These are phyloP conservation scores for Papilio protenor DNA, from an alignment of 2,888 invertebrate species.

Conservation along the genomic window DNA sequence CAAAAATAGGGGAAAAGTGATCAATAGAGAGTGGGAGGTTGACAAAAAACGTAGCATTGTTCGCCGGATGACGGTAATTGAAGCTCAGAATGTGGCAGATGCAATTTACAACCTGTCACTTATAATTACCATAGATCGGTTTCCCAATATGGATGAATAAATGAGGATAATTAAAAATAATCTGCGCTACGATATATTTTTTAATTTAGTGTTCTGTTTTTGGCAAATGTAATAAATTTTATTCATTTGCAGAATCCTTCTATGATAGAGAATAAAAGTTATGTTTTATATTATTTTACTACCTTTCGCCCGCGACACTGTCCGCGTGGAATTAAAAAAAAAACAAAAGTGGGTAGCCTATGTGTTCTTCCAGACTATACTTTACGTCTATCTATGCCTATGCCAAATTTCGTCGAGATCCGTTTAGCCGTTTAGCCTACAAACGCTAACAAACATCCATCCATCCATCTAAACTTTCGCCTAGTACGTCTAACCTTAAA, in stretches of 20 bases:
- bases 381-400: too few relatives aligned
- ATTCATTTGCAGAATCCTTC: too few relatives aligned
- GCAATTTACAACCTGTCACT: conserved; percentile 35
- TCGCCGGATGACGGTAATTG: conserved; percentile 29
- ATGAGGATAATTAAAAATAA: neutral
- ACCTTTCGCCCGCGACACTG: too few relatives aligned
- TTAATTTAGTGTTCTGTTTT: neutral
- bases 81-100: conserved; percentile 29
- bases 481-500: neutral
- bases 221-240: neutral
- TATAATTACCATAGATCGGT: conserved; percentile 34
- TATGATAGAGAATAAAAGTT: too few relatives aligned
- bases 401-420: too few relatives aligned
- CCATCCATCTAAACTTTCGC: too few relatives aligned
- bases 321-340: too few relatives aligned
- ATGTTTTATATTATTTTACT: too few relatives aligned
- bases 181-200: neutral
- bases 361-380: too few relatives aligned
- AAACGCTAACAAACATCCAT: too few relatives aligned
- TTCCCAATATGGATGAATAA: neutral
- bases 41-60: conserved; percentile 16
- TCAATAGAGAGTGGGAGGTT: conserved; percentile 16
- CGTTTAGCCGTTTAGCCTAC: too few relatives aligned
- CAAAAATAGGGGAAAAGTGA: conserved; percentile 20
- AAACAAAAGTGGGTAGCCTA: too few relatives aligned